Base-by-base conservation (phyloP, 1,140 invertebrate genomes). In the Aphelenchoides avenae region DNA sequence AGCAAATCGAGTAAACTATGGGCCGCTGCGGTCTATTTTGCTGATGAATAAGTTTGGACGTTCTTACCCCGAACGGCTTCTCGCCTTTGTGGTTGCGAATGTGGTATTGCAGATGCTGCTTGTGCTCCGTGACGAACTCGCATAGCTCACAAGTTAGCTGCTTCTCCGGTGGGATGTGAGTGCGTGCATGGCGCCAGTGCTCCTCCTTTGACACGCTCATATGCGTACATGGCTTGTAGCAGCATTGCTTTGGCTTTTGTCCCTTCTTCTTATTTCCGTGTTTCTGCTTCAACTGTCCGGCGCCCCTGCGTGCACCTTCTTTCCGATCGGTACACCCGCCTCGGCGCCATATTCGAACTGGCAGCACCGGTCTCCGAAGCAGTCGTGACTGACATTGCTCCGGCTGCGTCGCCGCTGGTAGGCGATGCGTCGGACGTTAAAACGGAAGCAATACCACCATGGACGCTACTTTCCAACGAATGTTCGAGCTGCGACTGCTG, bases 41-140 rank as follows among this genome's bases (percentile, higher is more conserved):
- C 34, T 18, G 18, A 18, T 18, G 18, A 13, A 13, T 18, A 18
- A 36, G 34, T 13, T 36, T 36, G 13, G 18, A 18, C 13, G 34
- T 36, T 36, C 34, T 13, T 13, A 36, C 34, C 34, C 34, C n/a
- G 81, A 91, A 98, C 0, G 94, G 94, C 71, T 99, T 99, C 0
- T 87, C 88, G 6, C 91, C 90, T 65, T 87, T 85, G 77, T 99
- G 95, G 76, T 96, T 96, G 5, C 89, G 82, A 66, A 95, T 82
- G 77, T 96, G 95, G 73, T 98, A 99, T 71, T 97, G 92, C 11
- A 98, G 78, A 70, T 99, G 95, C 77, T 99, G 95, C 70, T 98
- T 99, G 80, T 88, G 91, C 75, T 98, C 92, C 0, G 95, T 99
- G 0, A 96, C 90, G 76, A 99, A 99, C 0, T 88, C 87, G 76